phyloP scores from a whole-genome alignment of 2,113 vertebrate species.

The Amphiprion ocellaris region DNA sequence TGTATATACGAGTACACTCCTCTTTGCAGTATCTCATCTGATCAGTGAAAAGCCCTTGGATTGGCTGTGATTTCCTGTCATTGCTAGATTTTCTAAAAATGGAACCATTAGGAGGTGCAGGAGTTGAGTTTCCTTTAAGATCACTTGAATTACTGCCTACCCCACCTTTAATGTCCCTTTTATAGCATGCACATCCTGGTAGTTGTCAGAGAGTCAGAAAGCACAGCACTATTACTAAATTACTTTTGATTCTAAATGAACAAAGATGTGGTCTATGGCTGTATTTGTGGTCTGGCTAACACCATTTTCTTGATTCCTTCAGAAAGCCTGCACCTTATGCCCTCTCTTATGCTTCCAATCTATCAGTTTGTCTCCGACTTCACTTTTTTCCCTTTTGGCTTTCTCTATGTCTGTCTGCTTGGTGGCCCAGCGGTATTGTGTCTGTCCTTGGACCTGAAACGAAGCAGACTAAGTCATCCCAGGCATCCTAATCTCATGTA shows the following conservation, averaged over 20 bases:
- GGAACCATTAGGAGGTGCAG: too few species aligned
- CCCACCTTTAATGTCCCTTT: slow-evolving; percentile 9
- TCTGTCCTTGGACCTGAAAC: slow-evolving; percentile 56
- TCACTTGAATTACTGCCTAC: not conserved
- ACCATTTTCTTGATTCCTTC: slow-evolving; percentile 3
- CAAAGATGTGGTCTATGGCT: not conserved
- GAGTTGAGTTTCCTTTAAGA: too few species aligned
- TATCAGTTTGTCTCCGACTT: not conserved
- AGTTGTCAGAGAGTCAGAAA: not conserved
- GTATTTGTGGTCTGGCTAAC: not conserved
- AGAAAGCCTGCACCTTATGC: slow-evolving; percentile 12
- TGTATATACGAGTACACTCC: too few species aligned
- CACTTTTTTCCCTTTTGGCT: not conserved
- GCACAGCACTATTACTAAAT: not conserved
- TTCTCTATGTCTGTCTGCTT: slow-evolving; percentile 18
- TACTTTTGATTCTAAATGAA: slow-evolving; percentile 2
- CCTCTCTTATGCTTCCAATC: slow-evolving; percentile 19
- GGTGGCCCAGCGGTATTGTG: slow-evolving; percentile 23
- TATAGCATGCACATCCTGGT: not conserved
- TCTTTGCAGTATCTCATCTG: too few species aligned
- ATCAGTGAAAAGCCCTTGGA: too few species aligned
- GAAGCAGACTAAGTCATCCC: slow-evolving; percentile 32
- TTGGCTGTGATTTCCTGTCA: too few species aligned
- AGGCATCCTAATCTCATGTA: slow-evolving; percentile 53
- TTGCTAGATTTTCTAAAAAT: too few species aligned